Evolutionary conservation across 1,140 invertebrate species (phyloP).

Genomic region (Micrasema longulum): DNA sequence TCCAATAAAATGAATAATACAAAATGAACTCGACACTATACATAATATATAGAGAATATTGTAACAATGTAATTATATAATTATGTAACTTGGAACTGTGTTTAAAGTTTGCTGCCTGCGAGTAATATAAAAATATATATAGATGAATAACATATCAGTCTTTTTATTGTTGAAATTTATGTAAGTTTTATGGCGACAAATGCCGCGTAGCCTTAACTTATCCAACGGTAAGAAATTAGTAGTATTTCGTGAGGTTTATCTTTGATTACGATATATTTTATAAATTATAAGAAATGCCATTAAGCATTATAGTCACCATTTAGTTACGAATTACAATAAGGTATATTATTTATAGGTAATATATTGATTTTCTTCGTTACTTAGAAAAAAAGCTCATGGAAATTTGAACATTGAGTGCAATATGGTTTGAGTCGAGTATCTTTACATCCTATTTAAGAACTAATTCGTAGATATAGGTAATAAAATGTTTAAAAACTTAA

Average conservation of each 20-base stretch:
- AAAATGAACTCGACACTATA: not conserved
- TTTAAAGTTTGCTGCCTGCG: slow-evolving; percentile 45
- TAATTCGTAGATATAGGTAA: slow-evolving; percentile 31
- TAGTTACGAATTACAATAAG: slow-evolving; percentile 53
- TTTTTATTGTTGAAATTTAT: slow-evolving; percentile 55
- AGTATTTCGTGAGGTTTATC: slow-evolving; percentile 52
- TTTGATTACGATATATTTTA: slow-evolving; percentile 46
- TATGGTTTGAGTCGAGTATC: slow-evolving; percentile 51
- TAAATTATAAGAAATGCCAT: slow-evolving; percentile 50
- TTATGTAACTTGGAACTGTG: slow-evolving; percentile 47
- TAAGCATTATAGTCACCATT: slow-evolving; percentile 51
- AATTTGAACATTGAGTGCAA: slow-evolving; percentile 56
- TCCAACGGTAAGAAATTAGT: slow-evolving; percentile 52
- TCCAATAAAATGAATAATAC: not conserved
- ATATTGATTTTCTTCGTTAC: slow-evolving; percentile 52
- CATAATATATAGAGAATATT: slow-evolving; percentile 5
- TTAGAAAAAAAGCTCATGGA: slow-evolving; percentile 55
- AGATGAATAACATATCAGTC: slow-evolving; percentile 55
- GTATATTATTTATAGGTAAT: slow-evolving; percentile 49
- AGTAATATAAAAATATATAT: slow-evolving; percentile 56
- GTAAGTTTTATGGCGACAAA: slow-evolving; percentile 45
- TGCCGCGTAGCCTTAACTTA: slow-evolving; percentile 36
- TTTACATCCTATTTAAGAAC: slow-evolving; percentile 47
- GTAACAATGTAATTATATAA: slow-evolving; percentile 21
- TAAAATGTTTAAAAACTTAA: slow-evolving; percentile 38